These are phyloP conservation scores for Coelopa frigida DNA, from an alignment of 1,140 invertebrate species.

Conservation along the genomic window DNA sequence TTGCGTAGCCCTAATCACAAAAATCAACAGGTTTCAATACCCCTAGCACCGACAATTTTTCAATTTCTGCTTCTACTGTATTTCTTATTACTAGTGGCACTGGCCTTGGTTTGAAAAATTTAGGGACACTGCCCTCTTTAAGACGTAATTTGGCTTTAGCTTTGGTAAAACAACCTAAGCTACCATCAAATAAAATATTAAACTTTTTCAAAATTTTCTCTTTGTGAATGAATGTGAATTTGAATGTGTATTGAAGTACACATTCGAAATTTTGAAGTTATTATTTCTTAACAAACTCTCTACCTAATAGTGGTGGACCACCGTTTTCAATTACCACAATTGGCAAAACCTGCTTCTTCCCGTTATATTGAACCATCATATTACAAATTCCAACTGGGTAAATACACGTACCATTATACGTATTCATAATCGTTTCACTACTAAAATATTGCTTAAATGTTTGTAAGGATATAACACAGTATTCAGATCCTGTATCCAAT, in stretches of 20 bases:
- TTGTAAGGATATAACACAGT: constrained; percentile 1
- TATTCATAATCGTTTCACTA: neutral
- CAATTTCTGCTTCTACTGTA: constrained; percentile 33
- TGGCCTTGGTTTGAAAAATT: constrained; percentile 8
- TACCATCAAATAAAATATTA: constrained; percentile 5
- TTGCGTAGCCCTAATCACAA: constrained; percentile 42
- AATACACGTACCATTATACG: constrained; percentile 4
- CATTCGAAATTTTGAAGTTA: neutral
- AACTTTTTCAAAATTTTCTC: neutral
- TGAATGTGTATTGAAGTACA: neutral
- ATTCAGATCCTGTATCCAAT: constrained; percentile 6
- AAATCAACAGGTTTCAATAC: constrained; percentile 21
- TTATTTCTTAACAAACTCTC: constrained; percentile 8
- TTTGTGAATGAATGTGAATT: too few relatives aligned
- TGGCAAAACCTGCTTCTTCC: constrained; percentile 2
- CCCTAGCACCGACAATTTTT: constrained; percentile 32
- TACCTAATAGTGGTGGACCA: constrained; percentile 22
- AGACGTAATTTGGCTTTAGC: neutral
- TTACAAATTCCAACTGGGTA: constrained; percentile 3
- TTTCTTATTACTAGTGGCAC: constrained; percentile 1
- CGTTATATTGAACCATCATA: neutral
- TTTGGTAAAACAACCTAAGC: constrained; percentile 8
- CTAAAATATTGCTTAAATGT: constrained; percentile 5
- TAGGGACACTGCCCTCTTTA: constrained; percentile 2
- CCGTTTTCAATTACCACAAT: constrained; percentile 21